A percentile compares a stretch with the other conserved stretches of the same genome.
Evolutionary conservation across 2,113 vertebrate species (phyloP).

Genomic region (Sarotherodon lohbergeri): DNA sequence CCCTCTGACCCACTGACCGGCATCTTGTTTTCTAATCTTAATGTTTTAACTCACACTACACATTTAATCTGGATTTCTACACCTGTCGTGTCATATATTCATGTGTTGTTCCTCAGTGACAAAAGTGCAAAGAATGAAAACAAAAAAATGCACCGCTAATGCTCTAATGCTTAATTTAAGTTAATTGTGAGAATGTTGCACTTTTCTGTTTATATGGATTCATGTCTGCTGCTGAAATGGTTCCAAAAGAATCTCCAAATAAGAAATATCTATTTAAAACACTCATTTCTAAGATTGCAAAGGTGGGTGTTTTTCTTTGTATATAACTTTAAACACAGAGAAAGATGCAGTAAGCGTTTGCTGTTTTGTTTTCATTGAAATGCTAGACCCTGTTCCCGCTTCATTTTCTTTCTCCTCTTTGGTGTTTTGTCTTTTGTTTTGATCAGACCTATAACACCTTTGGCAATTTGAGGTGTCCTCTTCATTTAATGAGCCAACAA

Average conservation of each 20-base stretch:
- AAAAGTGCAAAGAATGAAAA: background rate
- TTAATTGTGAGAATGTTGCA: background rate
- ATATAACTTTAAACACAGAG: background rate
- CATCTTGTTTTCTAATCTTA: background rate
- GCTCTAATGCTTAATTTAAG: background rate
- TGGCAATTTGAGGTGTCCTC: constrained; percentile 7
- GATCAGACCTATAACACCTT: background rate
- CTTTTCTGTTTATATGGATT: background rate
- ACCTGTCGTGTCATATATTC: background rate
- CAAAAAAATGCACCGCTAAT: background rate
- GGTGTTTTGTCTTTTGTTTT: background rate
- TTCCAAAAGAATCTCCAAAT: background rate
- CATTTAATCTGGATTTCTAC: background rate
- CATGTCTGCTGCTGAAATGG: background rate
- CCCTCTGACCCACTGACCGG: background rate
- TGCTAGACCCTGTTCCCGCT: background rate
- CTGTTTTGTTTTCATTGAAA: background rate
- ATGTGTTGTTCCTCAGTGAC: background rate
- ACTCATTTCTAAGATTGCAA: background rate
- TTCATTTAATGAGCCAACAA: constrained; percentile 45
- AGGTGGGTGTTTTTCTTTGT: background rate
- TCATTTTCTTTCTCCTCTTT: background rate
- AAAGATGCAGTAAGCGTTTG: background rate
- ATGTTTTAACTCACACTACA: background rate
- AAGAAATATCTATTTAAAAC: background rate